Conservation (phyloP, 2,113 vertebrate genomes). For the Tragelaphus buxtoni region DNA sequence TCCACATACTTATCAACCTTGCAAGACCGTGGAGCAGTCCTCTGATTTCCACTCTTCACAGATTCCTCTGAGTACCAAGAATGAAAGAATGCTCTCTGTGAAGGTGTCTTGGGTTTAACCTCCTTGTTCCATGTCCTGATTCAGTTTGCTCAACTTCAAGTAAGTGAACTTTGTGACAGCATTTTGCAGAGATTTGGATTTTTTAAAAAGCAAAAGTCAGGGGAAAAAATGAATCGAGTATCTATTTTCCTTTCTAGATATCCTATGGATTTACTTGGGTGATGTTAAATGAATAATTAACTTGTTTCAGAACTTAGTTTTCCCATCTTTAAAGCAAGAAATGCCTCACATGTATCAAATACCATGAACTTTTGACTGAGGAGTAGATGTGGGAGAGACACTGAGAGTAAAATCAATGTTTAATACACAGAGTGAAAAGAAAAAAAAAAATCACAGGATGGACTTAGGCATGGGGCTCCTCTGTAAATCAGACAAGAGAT, state of each 20-base stretch:
- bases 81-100: neutral
- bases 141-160: neutral
- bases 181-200: neutral
- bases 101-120: neutral
- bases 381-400: neutral
- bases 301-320: neutral
- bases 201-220: neutral
- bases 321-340: neutral
- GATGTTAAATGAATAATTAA: neutral
- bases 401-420: neutral
- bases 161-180: neutral
- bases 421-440: neutral
- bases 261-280: neutral
- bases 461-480: neutral
- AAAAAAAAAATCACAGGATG: neutral
- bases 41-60: neutral
- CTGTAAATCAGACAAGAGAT: neutral
- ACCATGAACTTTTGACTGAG: neutral
- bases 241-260: slow-evolving; percentile 10
- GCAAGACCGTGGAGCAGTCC: neutral
- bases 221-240: neutral
- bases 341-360: neutral
- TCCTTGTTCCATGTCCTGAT: neutral
- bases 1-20: neutral
- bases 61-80: neutral